Conservation (phyloP, 1,140 invertebrate species). For the Scylla paramamosain region DNA sequence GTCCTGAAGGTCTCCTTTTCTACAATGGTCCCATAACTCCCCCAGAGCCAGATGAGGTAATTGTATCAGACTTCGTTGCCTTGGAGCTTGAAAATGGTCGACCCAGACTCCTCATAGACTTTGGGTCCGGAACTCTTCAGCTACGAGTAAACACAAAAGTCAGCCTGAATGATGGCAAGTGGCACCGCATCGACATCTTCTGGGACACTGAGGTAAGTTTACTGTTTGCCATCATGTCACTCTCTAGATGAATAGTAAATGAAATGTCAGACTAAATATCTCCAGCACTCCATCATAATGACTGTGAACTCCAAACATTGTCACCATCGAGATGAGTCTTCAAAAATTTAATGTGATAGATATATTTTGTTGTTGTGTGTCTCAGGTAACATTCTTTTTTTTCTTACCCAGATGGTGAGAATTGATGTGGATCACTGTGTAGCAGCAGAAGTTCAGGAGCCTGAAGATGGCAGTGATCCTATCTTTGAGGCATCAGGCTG, state of each 20-base stretch:
- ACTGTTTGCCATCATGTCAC: background rate
- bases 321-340: too few species aligned
- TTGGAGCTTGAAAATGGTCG: constrained; percentile 94
- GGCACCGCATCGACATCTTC: constrained; percentile 97
- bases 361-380: too few species aligned
- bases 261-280: too few species aligned
- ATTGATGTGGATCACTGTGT: constrained; percentile 96
- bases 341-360: too few species aligned
- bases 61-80: constrained; percentile 95
- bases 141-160: constrained; percentile 91
- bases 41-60: constrained; percentile 92
- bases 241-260: too few species aligned
- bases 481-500: constrained; percentile 93
- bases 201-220: constrained; percentile 91
- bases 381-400: background rate
- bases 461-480: constrained; percentile 90
- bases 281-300: too few species aligned
- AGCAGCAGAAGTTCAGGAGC: constrained; percentile 90
- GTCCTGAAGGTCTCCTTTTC: constrained; percentile 93
- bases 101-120: constrained; percentile 94
- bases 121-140: constrained; percentile 96
- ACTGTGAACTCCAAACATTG: too few species aligned
- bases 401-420: constrained; percentile 85
- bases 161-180: constrained; percentile 94
- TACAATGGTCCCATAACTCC: constrained; percentile 98